Base-by-base conservation (phyloP, 1,140 invertebrate species). In the Sesamia nonagrioides region DNA sequence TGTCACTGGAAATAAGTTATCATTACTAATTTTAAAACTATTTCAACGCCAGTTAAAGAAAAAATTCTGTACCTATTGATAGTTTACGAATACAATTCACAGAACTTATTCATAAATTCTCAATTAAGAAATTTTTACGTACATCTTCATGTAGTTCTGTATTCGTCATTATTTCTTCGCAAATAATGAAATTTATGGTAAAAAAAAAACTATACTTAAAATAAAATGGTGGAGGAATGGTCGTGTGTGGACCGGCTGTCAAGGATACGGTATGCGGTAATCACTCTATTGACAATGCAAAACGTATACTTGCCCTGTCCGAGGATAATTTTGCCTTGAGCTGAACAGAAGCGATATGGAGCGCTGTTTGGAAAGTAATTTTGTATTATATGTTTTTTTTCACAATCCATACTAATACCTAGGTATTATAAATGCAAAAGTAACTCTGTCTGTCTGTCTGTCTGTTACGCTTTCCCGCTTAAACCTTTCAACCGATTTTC, bases 251-350 rank as follows among this genome's bases (percentile, higher is more conserved):
- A 48, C 77, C 79, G 69, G 15, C 80, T 82, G 84, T 80, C 84
- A 88, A 87, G 82, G 83, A 85, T 85, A 81, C 76, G 77, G 74
- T 83, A 80, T 86, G 84, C 79, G 81, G 89, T 89, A 92, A 90
- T 88, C 82, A 88, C 89, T 91, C 84, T 90, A 91, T 91, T 89
- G 86, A 90, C 88, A 89, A 91, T 90, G 86, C 87, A 82, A 84
- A 86, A 86, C 86, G 80, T 87, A 85, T 84, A 83, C 76, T 78
- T 82, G 80, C 45, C 71, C 48, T 80, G 88, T 82, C 84, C 86
- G 80, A 87, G 80, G 81, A 82, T 84, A 84, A 83, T 84, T 86
- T 85, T 18, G 45, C 69, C 68, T 79, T 78, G 37, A 58, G 45
- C 42, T 0, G 76, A 78, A 81, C 77, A 81, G 75, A 56, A 18